phyloP scores from a whole-genome alignment of 2,113 vertebrate species.

The Orcinus orca region DNA sequence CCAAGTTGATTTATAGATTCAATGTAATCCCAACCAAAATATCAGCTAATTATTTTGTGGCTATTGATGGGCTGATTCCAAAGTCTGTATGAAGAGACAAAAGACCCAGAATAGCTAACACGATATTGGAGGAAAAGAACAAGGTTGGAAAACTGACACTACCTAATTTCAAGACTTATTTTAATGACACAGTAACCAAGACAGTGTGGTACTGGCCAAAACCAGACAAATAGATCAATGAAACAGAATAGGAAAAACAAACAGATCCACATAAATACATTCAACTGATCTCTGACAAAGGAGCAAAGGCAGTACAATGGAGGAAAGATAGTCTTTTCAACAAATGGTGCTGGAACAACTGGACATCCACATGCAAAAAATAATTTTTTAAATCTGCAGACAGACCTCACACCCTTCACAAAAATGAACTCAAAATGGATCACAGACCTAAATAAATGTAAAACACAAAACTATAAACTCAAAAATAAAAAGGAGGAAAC shows the following conservation, averaged over 20 bases:
- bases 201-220: neutral
- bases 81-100: neutral
- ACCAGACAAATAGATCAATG: neutral
- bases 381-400: neutral
- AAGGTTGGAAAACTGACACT: neutral
- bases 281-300: neutral
- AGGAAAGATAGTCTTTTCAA: neutral
- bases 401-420: neutral
- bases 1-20: too few relatives aligned
- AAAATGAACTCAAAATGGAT: neutral
- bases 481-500: neutral
- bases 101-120: neutral
- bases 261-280: neutral
- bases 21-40: neutral
- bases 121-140: neutral
- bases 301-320: neutral
- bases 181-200: neutral
- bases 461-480: neutral
- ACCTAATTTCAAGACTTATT: neutral
- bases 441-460: neutral
- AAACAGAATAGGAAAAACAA: neutral
- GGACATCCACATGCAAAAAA: neutral
- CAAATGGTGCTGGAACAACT: neutral
- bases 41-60: neutral
- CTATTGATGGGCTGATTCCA: neutral